Evolutionary conservation across 2,888 invertebrate genomes (phyloP), one percentile per base, ranked within the genome.

Genomic region (Nasonia oneida): DNA sequence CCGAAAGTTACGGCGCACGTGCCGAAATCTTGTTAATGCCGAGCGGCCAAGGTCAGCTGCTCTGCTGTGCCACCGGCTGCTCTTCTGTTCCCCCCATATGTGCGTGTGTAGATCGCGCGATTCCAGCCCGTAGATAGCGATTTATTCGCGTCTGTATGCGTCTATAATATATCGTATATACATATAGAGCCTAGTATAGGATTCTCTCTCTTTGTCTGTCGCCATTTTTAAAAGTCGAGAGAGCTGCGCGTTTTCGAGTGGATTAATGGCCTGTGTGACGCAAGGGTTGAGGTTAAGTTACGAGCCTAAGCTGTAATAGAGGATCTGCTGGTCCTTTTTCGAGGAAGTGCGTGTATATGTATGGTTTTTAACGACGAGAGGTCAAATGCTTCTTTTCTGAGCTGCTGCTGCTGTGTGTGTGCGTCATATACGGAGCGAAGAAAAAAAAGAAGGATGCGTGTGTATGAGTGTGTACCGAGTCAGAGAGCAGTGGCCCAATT

Each of bases 11-110:
- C 89, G 81, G 86, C 90, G 90, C 92, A 91, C 91, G 91, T 91
- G 91, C 91, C 91, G 91, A 91, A 92, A 91, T 91, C 89, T 91
- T 88, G 90, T 90, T 90, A 90, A 90, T 90, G 89, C 89, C 89
- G 90, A 87, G 90, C 88, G 90, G 89, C 92, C 91, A 91, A 91
- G 92, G 91, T 88, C 90, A 47, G 42, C 23, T 15, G 14, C 80
- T 50, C 23, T 50, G 6, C 37, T 57, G n/a, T 57, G 57, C 57
- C 57, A 57, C n/a, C 64, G 18, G 29, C 47, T 12, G 67, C 18
- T 70, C 3, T 39, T 0, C 73, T 64, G 70, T 23, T 74, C 77
- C 23, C 53, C 64, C 4, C n/a, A 39, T 29, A 33, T 47, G 33
- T 37, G 37, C 37, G 74, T 67, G 37, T n/a, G 70, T 33, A 61